phyloP scores from a whole-genome alignment of 2,888 invertebrate genomes.

The Dicycla oo region DNA sequence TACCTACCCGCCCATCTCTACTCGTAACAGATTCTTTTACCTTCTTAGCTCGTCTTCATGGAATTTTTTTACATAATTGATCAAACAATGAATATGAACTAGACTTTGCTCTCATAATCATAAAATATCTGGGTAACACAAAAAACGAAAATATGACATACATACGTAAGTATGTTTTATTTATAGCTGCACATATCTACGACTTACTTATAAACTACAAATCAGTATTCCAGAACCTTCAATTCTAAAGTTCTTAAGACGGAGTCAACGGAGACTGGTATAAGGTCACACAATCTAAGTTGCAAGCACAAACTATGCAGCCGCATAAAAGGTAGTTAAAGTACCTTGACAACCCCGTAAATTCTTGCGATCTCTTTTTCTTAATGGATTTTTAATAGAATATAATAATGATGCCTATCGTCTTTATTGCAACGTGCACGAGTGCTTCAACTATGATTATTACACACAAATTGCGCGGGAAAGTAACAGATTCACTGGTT shows the following conservation, averaged over 20 bases:
- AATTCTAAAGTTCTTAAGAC: constrained; percentile 48
- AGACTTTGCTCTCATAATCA: neutral
- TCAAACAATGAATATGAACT: neutral
- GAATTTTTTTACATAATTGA: neutral
- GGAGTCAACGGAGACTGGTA: constrained; percentile 47
- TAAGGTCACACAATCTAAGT: constrained; percentile 61
- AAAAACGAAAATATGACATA: neutral
- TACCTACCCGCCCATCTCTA: too few relatives aligned
- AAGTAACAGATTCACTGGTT: constrained; percentile 9
- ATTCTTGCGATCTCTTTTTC: constrained; percentile 36
- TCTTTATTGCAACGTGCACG: constrained; percentile 13
- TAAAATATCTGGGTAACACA: neutral
- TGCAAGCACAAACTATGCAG: constrained; percentile 49
- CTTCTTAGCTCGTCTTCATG: neutral
- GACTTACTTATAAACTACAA: constrained; percentile 4
- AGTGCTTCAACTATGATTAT: constrained; percentile 7
- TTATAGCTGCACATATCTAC: neutral
- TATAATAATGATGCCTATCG: constrained; percentile 24
- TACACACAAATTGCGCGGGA: constrained; percentile 28
- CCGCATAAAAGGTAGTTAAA: constrained; percentile 42
- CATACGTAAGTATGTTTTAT: neutral
- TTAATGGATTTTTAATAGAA: constrained; percentile 50
- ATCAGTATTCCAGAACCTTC: constrained; percentile 46
- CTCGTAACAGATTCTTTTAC: neutral
- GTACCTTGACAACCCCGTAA: constrained; percentile 40